A percentile compares a stretch with the other conserved stretches of the same genome.
These are phyloP conservation scores for Drosophila jambulina DNA, from an alignment of 1,140 invertebrate genomes.

Conservation along the genomic window DNA sequence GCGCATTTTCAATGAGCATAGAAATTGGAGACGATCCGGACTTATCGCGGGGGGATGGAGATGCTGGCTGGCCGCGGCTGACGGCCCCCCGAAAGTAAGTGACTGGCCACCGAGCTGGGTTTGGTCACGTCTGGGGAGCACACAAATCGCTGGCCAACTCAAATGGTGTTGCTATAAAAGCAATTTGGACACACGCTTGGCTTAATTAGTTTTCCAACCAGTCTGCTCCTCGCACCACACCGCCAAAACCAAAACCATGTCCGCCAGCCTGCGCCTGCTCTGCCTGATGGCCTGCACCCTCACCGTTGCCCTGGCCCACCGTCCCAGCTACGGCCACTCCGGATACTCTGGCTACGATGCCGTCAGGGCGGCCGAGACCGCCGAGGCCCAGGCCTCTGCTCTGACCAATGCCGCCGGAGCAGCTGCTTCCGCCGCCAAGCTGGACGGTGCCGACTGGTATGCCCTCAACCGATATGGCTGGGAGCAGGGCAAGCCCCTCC, in stretches of 20 bases:
- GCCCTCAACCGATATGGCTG: conserved; percentile 73
- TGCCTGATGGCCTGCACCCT: conserved; percentile 73
- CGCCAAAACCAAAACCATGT: conserved; percentile 47
- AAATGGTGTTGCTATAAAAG: conserved; percentile 80
- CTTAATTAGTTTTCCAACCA: conserved; percentile 73
- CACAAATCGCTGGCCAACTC: conserved; percentile 70
- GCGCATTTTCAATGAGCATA: conserved; percentile 70
- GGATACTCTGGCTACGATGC: conserved; percentile 45
- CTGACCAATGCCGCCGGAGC: conserved; percentile 75
- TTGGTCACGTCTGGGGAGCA: conserved; percentile 76
- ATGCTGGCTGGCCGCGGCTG: conserved; percentile 32
- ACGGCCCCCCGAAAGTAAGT: conserved; percentile 62
- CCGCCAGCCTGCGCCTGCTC: conserved; percentile 60
- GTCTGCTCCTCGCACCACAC: conserved; percentile 68
- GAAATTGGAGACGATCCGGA: conserved; percentile 62
- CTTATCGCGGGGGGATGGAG: conserved; percentile 53
- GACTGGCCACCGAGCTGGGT: conserved; percentile 41
- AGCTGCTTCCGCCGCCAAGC: conserved; percentile 72
- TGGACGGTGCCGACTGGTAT: conserved; percentile 62
- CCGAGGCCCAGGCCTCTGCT: conserved; percentile 76
- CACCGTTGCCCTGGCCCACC: conserved; percentile 43
- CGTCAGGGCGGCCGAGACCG: conserved; percentile 55
- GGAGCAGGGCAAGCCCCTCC: conserved; percentile 72
- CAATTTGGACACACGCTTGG: conserved; percentile 77
- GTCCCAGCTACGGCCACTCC: conserved; percentile 15